Evolutionary conservation across 2,888 invertebrate species (phyloP).

Genomic region (Halictus quadricinctus): DNA sequence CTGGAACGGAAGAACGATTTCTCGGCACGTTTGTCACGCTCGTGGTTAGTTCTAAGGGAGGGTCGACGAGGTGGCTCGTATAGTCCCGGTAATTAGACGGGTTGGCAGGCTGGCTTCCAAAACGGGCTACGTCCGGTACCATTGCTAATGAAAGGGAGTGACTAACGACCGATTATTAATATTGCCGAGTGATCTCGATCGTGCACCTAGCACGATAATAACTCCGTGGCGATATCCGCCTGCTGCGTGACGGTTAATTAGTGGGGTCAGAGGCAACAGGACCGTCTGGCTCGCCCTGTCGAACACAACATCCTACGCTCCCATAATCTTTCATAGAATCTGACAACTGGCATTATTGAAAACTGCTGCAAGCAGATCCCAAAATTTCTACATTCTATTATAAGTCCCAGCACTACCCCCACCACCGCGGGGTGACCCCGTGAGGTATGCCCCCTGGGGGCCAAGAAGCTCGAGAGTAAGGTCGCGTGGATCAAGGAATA

Average conservation of each 20-base stretch:
- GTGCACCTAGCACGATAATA: slow-evolving; percentile 63
- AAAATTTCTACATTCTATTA: neutral
- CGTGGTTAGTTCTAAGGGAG: slow-evolving; percentile 41
- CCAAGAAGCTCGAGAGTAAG: no score
- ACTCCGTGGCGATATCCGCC: slow-evolving; percentile 60
- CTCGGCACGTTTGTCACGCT: slow-evolving; percentile 62
- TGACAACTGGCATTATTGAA: neutral
- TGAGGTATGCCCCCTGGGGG: no score
- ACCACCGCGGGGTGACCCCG: no score
- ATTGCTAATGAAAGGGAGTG: slow-evolving; percentile 68
- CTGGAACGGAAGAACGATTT: slow-evolving; percentile 53
- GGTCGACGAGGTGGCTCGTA: slow-evolving; percentile 41
- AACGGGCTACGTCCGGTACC: slow-evolving; percentile 60
- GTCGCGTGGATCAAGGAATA: no score
- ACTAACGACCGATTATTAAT: slow-evolving; percentile 71
- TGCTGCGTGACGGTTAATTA: slow-evolving; percentile 66
- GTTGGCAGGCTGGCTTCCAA: slow-evolving; percentile 62
- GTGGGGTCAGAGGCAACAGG: slow-evolving; percentile 57
- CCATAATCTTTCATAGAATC: neutral
- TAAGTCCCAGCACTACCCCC: no score
- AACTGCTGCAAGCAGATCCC: neutral
- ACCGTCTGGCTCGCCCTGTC: slow-evolving; percentile 28
- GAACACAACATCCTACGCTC: neutral
- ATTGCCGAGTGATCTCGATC: slow-evolving; percentile 68
- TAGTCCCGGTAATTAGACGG: slow-evolving; percentile 62